Evolutionary conservation across 2,113 vertebrate species (phyloP).

Genomic region (Pipra filicauda): DNA sequence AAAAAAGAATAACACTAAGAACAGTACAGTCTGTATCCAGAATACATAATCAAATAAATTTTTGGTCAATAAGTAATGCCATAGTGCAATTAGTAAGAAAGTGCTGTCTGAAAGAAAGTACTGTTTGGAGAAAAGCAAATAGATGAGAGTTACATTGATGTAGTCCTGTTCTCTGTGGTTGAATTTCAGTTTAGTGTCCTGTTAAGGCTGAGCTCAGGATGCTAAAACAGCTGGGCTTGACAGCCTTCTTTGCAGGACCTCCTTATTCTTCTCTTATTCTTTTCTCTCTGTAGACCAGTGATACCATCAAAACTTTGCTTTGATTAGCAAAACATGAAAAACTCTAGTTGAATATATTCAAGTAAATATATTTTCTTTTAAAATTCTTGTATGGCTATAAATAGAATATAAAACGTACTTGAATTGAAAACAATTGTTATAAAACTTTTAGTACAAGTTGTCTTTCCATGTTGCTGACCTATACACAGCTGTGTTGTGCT

Average conservation of each 20-base stretch:
- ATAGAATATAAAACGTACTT: background rate
- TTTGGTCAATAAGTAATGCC: background rate
- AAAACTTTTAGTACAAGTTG: background rate
- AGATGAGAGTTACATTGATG: background rate
- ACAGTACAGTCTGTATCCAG: background rate
- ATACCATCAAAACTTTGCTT: background rate
- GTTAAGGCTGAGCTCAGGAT: background rate
- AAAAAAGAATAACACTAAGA: background rate
- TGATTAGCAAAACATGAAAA: background rate
- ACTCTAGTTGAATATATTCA: background rate
- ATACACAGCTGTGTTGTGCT: background rate
- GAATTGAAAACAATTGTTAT: background rate
- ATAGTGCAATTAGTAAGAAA: background rate
- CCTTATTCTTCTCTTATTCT: background rate
- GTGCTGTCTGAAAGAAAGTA: background rate
- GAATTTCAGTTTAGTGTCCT: background rate
- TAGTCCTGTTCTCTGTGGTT: background rate
- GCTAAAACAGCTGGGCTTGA: background rate
- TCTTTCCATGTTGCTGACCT: background rate
- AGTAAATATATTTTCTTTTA: background rate
- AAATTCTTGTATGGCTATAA: background rate
- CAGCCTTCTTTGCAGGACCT: background rate
- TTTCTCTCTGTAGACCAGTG: background rate
- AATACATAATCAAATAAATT: background rate
- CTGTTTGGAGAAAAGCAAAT: background rate